These are phyloP conservation scores for Melanotaenia duboulayi DNA, from an alignment of 2,113 vertebrate genomes.

Conservation along the genomic window DNA sequence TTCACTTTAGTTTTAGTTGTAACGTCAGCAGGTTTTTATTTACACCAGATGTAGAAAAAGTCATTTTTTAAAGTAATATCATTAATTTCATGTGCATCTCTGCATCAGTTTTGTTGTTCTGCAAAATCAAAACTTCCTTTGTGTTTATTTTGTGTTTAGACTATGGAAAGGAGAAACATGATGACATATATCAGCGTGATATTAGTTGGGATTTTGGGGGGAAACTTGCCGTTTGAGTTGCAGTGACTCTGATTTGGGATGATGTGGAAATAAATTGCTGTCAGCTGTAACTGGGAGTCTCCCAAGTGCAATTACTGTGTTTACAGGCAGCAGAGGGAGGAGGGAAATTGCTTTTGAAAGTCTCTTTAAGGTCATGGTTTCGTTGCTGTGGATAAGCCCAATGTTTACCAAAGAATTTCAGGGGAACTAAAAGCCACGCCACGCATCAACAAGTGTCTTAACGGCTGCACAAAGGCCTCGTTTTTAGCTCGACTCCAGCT, in stretches of 20 bases:
- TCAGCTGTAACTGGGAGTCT: constrained; percentile 77
- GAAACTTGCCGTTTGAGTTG: constrained; percentile 10
- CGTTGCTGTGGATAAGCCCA: constrained; percentile 86
- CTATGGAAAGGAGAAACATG: no score
- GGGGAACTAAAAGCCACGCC: constrained; percentile 87
- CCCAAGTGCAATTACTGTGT: constrained; percentile 83
- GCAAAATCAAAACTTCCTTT: neutral
- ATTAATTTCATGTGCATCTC: no score
- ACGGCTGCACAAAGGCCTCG: constrained; percentile 82
- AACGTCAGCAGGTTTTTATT: no score
- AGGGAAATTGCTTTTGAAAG: constrained; percentile 85
- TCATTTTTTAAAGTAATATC: no score
- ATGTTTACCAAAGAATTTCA: constrained; percentile 88
- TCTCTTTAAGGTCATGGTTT: constrained; percentile 82
- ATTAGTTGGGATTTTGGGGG: neutral
- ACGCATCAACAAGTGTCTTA: constrained; percentile 87
- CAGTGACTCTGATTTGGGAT: constrained; percentile 30
- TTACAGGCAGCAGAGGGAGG: constrained; percentile 83
- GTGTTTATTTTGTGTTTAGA: no score
- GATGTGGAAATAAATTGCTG: constrained; percentile 57
- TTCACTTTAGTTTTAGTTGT: no score
- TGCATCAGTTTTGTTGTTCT: no score
- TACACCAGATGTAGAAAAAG: no score
- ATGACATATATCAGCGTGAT: no score
- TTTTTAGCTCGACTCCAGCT: constrained; percentile 83